Evolutionary conservation across 2,113 vertebrate genomes (phyloP), one percentile per base, ranked within the genome.

Genomic region (Aleadryas rufinucha): DNA sequence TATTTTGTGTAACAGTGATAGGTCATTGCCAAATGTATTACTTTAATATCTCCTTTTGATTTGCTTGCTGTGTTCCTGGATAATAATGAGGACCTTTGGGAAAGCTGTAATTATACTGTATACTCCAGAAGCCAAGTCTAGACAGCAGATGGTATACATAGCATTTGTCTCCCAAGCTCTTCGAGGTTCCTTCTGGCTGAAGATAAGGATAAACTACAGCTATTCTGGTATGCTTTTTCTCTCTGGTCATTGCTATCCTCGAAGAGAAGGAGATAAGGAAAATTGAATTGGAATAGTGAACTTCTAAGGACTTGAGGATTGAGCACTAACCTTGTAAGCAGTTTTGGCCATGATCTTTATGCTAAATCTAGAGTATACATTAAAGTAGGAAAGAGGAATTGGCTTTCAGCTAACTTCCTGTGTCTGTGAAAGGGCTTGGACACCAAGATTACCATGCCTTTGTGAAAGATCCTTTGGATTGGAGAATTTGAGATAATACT

Each of bases 101-200:
- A 91, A 93, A 95, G 80, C 42, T 68, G 64, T 95, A 91, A 85
- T 95, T 89, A 53, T 44, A 54, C 78, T 65, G 59, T 88, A 15
- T 72, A 42, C 23, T 96, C 45, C 78, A 90, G 89, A 95, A 97
- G 75, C 75, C 70, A 87, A 91, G 91, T 96, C 78, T 97, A 94
- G 93, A 91, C 93, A 94, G 87, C 95, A 93, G 89, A 94, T 96
- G 91, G 74, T 87, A 60, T 69, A 68, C 31, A 13, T 75, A 89
- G 54, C 74, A 64, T 95, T 97, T 95, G 87, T 93, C 65, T 91
- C 75, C 50, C 27, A 80, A 66, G 39, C 54, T 66, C 76, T 93
- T 97, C 10, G 33, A 89, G 74, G 61, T 91, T 95, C 49, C 53
- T 94, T 96, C 50, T 89, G 66, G 26, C 28, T 94, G 74, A 87